Evolutionary conservation across 1,140 invertebrate species (phyloP), one percentile per base, ranked within the genome.

Genomic region (Trachymyrmex cornetzi): DNA sequence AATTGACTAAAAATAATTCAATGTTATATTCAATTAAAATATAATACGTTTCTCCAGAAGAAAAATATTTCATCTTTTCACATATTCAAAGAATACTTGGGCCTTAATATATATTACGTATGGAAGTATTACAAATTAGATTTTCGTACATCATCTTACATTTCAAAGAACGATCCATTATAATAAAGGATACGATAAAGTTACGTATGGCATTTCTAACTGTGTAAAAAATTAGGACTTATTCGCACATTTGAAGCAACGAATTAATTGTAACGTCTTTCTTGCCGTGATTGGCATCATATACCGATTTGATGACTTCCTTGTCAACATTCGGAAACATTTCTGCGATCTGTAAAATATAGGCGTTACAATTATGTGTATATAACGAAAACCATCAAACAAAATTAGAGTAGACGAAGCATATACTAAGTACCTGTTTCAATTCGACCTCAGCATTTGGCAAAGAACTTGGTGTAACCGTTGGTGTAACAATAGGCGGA

Each of bases 291-390:
- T 99, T 99, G 11, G 97, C 98, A 94, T 99, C 98, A 92, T 98
- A 96, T 24, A 99, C 97, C 1, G 98, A 98, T 94, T 97, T 98
- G 53, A 99, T 97, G 1, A 99, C 98, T 92, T 99, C 98, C 90
- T 97, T 97, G 90, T 99, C 99, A 93, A 99, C 97, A 93, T 97
- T 98, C 24, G 99, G 99, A 95, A 99, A 99, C 99, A 99, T 99
- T 95, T 99, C 98, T 92, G 98, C 97, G 84, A 99, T 97, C 97
- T 98, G 95, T 75, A 96, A 96, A 88, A 63, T 77, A 92, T 74
- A 89, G 19, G 19, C 22, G 6, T 77, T 72, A 57, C 4, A n/a
- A 7, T 67, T 44, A 38, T 5, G 11, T 57, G n/a, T 27, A 16
- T 27, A 64, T n/a, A 30, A 27, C 2, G 22, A 38, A 59, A 74